Base-by-base conservation (phyloP, 2,113 vertebrate species). In the Eublepharis macularius region DNA sequence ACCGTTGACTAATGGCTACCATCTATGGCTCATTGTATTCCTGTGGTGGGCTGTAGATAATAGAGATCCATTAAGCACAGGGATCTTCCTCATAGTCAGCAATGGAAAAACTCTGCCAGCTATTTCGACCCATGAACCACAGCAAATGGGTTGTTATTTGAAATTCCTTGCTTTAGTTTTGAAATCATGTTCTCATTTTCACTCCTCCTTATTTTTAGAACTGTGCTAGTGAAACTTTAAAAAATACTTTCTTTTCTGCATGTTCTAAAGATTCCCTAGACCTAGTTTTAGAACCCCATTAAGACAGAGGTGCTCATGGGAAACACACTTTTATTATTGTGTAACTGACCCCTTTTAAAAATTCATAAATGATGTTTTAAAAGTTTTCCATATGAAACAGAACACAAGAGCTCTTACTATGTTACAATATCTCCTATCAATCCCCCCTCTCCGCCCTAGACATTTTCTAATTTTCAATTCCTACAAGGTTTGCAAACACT, bases 261-360 rank as follows among this genome's bases (percentile, higher is more conserved):
- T 85, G 5, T 87, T 92, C 72, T 86, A 43, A 74, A 72, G 6
- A 85, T 72, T 82, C 79, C 66, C 14, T 70, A 73, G 88, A 13
- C 10, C 36, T 72, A 6, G 91, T 84, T 89, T 81, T 51, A 86
- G 32, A 83, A 89, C 4, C 8, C 16, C 88, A 3, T 83, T 87
- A 84, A 13, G 45, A 90, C 41, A 63, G 24, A 19, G 75, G 9
- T 76, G 6, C 79, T 92, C 39, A 69, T 85, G 76, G 63, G 51
- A 91, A 92, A 76, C 19, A 47, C 1, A 69, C 12, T 87, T 92
- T 76, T 88, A 80, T 88, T 85, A 45, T 76, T 90, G 26, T 84
- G 6, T 63, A 93, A 88, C 32, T 72, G 82, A 89, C 63, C 12
- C 29, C 24, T 68, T 93, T 94, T 85, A 88, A 93, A 93, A 92